Base-by-base conservation (phyloP, 2,797 vertebrate species). In the Malacoraja senta region DNA sequence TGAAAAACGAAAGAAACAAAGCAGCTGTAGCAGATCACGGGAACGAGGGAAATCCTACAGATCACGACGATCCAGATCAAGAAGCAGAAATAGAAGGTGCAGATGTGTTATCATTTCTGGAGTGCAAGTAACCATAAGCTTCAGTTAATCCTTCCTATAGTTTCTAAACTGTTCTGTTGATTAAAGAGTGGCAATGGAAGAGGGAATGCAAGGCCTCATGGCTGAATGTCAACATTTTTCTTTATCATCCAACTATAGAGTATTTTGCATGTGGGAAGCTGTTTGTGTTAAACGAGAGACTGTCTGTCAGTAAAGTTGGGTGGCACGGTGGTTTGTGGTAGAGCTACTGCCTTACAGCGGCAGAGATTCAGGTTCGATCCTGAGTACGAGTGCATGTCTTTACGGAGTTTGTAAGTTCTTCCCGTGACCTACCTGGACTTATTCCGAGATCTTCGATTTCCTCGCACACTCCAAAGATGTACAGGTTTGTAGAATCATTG, bases 31-130 rank as follows among this genome's bases (percentile, higher is more conserved):
- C 94, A 95, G 96, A 32, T 98, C 97, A 2, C 95, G 97, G 93
- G 96, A 96, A 84, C 95, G 96, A 95, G 96, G 96, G 93, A 97
- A 96, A 94, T 96, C 96, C 92, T 97, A 97, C 94, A 97, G 97
- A 91, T 97, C 97, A 93, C 97, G 97, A 93, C 97, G 97, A 79
- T 98, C 97, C 53, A 95, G 95, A 74, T 98, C 98, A 53, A 98
- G 97, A 95, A 98, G 97, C 94, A 97, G 97, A 94, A 97, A 97
- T 93, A 97, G 96, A 94, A 99, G 99, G 99, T 99, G 97, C 94
- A 95, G 1, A 79, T 44, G 91, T 35, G 12, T 84, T 88, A 68
- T 68, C 65, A 68, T 38, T 88, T 68, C 84, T 88, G 35, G n/a
- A 65, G 17, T 44, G 61, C n/a, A 88, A 35, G n/a, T 65, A 88